Evolutionary conservation across 2,888 invertebrate species (phyloP).

Genomic region (Mongoloraphidia duomilia): DNA sequence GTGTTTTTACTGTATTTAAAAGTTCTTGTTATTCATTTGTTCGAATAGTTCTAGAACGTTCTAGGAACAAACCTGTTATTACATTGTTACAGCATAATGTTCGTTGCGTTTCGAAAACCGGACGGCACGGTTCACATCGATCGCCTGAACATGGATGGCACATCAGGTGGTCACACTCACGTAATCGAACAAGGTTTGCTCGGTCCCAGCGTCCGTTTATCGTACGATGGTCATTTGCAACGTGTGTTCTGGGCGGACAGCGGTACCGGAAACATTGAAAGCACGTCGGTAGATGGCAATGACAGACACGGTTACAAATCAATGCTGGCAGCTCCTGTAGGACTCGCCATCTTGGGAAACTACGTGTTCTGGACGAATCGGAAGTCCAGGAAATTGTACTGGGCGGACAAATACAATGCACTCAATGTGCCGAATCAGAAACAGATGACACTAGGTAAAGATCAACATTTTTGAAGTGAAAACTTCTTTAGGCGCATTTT

Average conservation of each 20-base stretch:
- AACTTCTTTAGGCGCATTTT: not conserved
- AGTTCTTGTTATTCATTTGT: not conserved
- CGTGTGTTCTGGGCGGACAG: conserved; percentile 54
- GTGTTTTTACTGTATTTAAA: too few relatives aligned
- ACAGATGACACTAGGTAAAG: conserved; percentile 27
- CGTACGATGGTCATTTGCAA: conserved; percentile 41
- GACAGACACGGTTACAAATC: conserved; percentile 27
- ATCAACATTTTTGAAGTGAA: not conserved
- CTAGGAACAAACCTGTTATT: not conserved
- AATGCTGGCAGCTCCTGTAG: conserved; percentile 31
- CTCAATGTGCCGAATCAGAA: conserved; percentile 23
- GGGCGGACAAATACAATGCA: conserved; percentile 36
- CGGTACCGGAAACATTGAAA: conserved; percentile 47
- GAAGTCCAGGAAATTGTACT: conserved; percentile 41
- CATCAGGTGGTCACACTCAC: conserved; percentile 27
- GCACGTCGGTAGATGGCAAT: conserved; percentile 43
- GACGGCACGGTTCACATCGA: conserved; percentile 39
- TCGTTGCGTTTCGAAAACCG: conserved; percentile 37
- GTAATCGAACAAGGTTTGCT: conserved; percentile 27
- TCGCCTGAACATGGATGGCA: conserved; percentile 52
- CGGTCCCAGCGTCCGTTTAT: conserved; percentile 37
- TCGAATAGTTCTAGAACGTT: not conserved
- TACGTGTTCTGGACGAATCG: conserved; percentile 57
- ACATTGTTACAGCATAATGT: conserved; percentile 39
- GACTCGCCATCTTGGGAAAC: conserved; percentile 43